These are phyloP conservation scores for Montipora foliosa DNA, from an alignment of 64 coral and sea anemone species.

Conservation along the genomic window DNA sequence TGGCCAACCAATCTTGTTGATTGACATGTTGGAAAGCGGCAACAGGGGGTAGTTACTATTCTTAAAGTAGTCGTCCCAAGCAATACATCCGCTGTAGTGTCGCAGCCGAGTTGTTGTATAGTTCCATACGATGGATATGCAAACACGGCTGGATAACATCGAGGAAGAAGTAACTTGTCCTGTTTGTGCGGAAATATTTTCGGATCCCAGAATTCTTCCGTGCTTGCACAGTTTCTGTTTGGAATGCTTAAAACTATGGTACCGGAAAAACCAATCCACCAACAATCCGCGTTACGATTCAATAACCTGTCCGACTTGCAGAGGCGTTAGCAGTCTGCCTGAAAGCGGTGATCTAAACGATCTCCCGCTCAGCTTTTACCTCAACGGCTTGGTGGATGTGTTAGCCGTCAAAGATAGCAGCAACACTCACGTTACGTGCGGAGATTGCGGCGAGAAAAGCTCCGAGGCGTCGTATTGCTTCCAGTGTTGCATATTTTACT, in stretches of 20 bases:
- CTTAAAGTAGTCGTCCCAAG: background rate
- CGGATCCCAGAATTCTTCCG: slow-evolving; percentile 73
- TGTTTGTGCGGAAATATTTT: slow-evolving; percentile 71
- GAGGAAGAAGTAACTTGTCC: slow-evolving; percentile 70
- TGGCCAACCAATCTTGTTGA: too few relatives aligned
- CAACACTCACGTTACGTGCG: slow-evolving; percentile 43
- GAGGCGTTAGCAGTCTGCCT: background rate
- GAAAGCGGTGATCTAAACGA: background rate
- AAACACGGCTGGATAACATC: background rate
- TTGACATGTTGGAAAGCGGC: too few relatives aligned
- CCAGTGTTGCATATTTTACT: slow-evolving; percentile 72
- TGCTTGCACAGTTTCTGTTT: slow-evolving; percentile 85
- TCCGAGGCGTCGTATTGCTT: slow-evolving; percentile 68
- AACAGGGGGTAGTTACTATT: too few relatives aligned
- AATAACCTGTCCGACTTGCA: background rate
- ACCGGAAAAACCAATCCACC: background rate
- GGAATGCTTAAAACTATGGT: slow-evolving; percentile 51
- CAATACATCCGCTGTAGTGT: too few relatives aligned
- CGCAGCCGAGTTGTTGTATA: too few relatives aligned
- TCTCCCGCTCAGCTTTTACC: slow-evolving; percentile 4
- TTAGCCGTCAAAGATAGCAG: background rate
- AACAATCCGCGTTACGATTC: background rate
- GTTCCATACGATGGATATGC: background rate
- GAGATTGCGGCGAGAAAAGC: slow-evolving; percentile 66
- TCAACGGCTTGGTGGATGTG: background rate